Conservation (phyloP, 2,888 invertebrate genomes). For the Dynastes grantii region DNA sequence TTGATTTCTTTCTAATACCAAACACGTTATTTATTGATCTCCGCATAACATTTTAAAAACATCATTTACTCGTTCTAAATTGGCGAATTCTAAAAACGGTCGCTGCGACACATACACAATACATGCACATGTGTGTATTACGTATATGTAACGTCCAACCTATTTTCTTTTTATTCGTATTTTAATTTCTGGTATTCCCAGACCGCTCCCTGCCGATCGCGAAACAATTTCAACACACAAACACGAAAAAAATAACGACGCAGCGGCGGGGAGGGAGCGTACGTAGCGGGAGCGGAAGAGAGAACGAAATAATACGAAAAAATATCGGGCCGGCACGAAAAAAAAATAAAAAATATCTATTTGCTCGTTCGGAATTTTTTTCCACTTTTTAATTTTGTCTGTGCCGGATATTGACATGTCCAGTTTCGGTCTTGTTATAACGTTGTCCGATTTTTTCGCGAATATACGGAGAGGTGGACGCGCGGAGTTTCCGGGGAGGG, state of each 20-base stretch:
- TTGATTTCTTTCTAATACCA: too few species aligned
- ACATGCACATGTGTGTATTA: not conserved
- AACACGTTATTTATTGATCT: too few species aligned
- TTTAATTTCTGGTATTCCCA: slow-evolving; percentile 39
- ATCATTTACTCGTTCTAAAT: not conserved
- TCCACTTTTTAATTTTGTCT: slow-evolving; percentile 52
- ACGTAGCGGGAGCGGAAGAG: not conserved
- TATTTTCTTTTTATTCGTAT: slow-evolving; percentile 24
- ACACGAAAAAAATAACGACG: slow-evolving; percentile 21
- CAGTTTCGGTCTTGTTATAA: slow-evolving; percentile 52
- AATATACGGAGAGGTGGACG: not conserved
- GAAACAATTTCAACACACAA: slow-evolving; percentile 36
- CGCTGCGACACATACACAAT: too few species aligned
- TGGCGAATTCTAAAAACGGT: slow-evolving; percentile 1
- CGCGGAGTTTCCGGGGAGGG: not conserved
- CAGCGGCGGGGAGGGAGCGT: not conserved
- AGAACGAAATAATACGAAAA: slow-evolving; percentile 15
- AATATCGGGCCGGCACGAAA: slow-evolving; percentile 17
- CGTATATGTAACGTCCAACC: not conserved
- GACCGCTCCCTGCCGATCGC: slow-evolving; percentile 25
- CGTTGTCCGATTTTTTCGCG: slow-evolving; percentile 49
- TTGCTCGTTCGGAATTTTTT: slow-evolving; percentile 51
- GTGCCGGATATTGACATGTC: slow-evolving; percentile 52
- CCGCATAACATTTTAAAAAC: too few species aligned
- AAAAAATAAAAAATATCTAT: slow-evolving; percentile 46